A percentile compares a stretch with the other conserved stretches of the same genome.
Conservation (phyloP, 37 sponge, comb jelly and placozoan genomes). For the Axinella damicornis region DNA sequence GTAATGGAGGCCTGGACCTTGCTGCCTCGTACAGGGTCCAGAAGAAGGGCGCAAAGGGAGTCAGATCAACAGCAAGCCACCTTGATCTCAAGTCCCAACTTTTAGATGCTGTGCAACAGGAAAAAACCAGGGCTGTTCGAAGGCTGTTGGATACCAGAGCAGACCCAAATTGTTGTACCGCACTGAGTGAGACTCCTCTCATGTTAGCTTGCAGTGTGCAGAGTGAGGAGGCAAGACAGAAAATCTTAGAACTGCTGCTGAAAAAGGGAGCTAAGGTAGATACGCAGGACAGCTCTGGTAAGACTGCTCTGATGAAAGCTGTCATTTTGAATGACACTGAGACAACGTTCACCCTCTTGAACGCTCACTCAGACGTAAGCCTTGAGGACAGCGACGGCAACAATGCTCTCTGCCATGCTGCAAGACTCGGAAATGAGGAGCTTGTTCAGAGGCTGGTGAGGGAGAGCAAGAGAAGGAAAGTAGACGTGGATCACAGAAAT, state of each 20-base stretch:
- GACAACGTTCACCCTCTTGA: conserved; percentile 14
- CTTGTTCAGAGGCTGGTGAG: conserved; percentile 42
- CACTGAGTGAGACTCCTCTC: conserved; percentile 32
- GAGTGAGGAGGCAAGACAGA: conserved; percentile 8
- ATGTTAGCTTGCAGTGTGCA: conserved; percentile 41
- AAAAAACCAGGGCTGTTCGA: conserved; percentile 36
- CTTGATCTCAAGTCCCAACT: conserved; percentile 53
- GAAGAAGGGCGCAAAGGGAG: too few relatives aligned
- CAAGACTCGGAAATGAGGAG: conserved; percentile 48
- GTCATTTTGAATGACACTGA: conserved; percentile 42
- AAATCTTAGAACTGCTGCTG: conserved; percentile 47
- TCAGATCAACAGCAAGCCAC: background rate
- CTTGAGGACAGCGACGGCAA: conserved; percentile 73
- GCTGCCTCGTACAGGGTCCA: too few relatives aligned
- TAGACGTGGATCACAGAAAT: conserved; percentile 71
- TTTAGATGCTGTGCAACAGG: conserved; percentile 34
- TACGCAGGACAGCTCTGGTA: conserved; percentile 54
- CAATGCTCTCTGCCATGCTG: conserved; percentile 62
- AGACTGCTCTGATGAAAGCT: conserved; percentile 71
- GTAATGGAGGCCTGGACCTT: too few relatives aligned
- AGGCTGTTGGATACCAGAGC: conserved; percentile 45
- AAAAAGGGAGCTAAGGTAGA: conserved; percentile 63
- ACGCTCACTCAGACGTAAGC: conserved; percentile 24
- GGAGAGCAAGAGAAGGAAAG: conserved; percentile 1
- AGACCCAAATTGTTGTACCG: conserved; percentile 19